Percentiles rank a stretch among this genome's conserved stretches.
Evolutionary conservation across 2,113 vertebrate genomes (phyloP).

Genomic region (Chinchilla lanigera): DNA sequence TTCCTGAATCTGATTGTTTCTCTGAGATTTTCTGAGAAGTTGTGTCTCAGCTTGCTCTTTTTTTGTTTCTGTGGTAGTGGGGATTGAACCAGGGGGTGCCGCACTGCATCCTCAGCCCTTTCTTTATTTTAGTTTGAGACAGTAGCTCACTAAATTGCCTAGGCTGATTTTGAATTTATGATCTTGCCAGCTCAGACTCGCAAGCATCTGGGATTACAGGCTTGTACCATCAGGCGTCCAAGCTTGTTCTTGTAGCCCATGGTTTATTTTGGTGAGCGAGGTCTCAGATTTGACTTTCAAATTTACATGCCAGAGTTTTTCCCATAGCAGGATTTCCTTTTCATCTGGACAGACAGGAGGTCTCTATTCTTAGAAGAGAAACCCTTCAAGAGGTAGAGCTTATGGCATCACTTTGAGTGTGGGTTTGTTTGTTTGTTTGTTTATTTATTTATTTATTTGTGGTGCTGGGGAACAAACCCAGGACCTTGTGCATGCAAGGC

Average conservation of each 20-base stretch:
- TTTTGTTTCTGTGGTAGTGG: not conserved
- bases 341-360: not conserved
- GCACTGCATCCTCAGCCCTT: not conserved
- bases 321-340: not conserved
- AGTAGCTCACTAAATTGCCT: not conserved
- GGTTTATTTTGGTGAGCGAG: not conserved
- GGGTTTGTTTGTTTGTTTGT: not conserved
- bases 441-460: too few species aligned
- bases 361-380: not conserved
- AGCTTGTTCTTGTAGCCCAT: not conserved
- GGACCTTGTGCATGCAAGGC: not conserved
- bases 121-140: not conserved
- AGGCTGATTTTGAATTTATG: not conserved
- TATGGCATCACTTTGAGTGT: not conserved
- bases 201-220: not conserved
- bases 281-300: not conserved
- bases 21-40: not conserved
- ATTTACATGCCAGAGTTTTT: not conserved
- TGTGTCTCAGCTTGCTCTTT: not conserved
- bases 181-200: not conserved
- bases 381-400: not conserved
- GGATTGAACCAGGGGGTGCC: not conserved
- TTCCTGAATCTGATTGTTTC: not conserved
- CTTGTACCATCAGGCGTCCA: not conserved
- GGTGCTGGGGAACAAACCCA: not conserved